phyloP scores from a whole-genome alignment of 2,888 invertebrate species.

The Blera fallax region DNA sequence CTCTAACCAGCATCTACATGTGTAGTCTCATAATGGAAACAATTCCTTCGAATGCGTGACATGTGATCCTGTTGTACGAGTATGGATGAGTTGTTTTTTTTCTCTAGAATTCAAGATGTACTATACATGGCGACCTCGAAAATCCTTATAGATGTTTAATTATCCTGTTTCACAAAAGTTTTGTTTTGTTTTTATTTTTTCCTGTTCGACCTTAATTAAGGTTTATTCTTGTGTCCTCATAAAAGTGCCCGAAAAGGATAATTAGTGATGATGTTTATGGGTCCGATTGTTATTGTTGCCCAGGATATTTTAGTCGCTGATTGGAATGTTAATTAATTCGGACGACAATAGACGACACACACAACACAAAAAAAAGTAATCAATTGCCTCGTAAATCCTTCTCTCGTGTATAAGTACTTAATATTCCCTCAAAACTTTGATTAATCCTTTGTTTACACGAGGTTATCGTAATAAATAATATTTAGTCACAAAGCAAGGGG shows the following conservation, averaged over 20 bases:
- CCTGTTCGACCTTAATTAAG: conserved; percentile 11
- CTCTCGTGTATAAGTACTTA: not conserved
- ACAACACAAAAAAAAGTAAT: not conserved
- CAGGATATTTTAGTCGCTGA: not conserved
- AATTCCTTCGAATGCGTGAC: conserved; percentile 14
- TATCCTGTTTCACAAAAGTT: not conserved
- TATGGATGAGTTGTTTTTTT: not conserved
- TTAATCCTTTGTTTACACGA: conserved; percentile 43
- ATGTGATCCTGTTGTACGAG: conserved; percentile 19
- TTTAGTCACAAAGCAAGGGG: not conserved
- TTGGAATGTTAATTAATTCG: conserved; percentile 46
- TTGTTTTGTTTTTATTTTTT: not conserved
- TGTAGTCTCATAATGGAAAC: not conserved
- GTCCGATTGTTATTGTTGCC: conserved; percentile 25
- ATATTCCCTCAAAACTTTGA: conserved; percentile 23
- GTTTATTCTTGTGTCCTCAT: conserved; percentile 17
- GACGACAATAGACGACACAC: not conserved
- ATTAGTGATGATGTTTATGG: conserved; percentile 28
- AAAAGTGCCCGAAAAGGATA: conserved; percentile 27
- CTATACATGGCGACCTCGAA: not conserved
- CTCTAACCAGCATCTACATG: not conserved
- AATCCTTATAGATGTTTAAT: conserved; percentile 24
- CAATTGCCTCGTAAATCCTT: conserved; percentile 10
- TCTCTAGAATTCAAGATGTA: not conserved
- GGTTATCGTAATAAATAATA: conserved; percentile 29